Base-by-base conservation (phyloP, 2,888 invertebrate genomes). In the Drosophila flavopinicola region DNA sequence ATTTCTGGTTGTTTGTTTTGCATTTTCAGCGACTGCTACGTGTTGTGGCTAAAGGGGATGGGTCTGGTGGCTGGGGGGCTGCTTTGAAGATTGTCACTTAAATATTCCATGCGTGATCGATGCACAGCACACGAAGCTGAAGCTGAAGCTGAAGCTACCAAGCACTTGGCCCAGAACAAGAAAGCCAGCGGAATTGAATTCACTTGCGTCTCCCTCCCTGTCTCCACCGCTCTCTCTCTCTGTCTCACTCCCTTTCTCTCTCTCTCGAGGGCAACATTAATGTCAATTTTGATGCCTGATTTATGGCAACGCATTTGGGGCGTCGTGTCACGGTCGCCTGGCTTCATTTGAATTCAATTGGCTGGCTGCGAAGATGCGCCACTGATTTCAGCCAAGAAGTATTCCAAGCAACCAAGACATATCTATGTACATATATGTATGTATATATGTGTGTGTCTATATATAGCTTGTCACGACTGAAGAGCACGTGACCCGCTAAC, bases 281-380 rank as follows among this genome's bases (percentile, higher is more conserved):
- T 85, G 87, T 70, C 76, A 85, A 85, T 82, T 82, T 85, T 85
- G 78, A 76, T 83, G 69, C 66, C 69, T 84, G 87, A 84, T 84
- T 84, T 87, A 84, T 87, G 79, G 80, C 72, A 67, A 59, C 54
- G 79, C 85, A 66, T 85, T 85, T 69, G 51, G 45, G 42, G 53
- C 64, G 52, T 58, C 70, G 64, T 60, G 58, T 38, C 71, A 59
- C 63, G 49, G 48, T 45, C 57, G 42, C 59, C 41, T 75, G 69
- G 69, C 75, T 75, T 80, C 80, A 86, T 80, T 80, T 85, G 79
- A 83, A 78, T 87, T 84, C 83, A 87, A 85, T 84, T 83, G 85
- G 63, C 76, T 47, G 41, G 38, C 32, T 42, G 47, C 41, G 24
- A 60, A 51, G 67, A 53, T 73, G 58, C 53, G 48, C 25, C 73